A percentile compares a stretch with the other conserved stretches of the same genome.
These are phyloP conservation scores for Triops cancriformis DNA, from an alignment of 1,140 invertebrate species.

Conservation along the genomic window DNA sequence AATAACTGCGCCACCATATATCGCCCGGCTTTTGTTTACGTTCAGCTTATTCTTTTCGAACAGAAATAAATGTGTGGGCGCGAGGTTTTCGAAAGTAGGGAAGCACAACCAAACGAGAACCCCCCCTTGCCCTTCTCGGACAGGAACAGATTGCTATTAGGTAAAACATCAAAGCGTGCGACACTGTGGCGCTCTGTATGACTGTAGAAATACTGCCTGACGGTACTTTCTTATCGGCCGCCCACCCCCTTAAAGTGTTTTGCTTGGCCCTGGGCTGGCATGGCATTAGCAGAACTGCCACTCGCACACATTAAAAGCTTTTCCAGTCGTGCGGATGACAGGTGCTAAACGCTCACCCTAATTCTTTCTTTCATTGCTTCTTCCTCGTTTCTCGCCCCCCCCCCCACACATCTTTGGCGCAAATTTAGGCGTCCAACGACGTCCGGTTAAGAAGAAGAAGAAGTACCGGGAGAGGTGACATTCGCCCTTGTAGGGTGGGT, in stretches of 20 bases:
- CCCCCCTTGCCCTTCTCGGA: neutral
- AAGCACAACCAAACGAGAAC: neutral
- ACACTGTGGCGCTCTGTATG: neutral
- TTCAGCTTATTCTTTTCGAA: neutral
- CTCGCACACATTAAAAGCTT: neutral
- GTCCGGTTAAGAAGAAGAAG: no score
- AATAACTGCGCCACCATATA: no score
- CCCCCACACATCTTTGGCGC: neutral
- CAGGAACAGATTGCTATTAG: neutral
- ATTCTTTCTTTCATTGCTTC: neutral
- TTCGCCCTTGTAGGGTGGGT: no score
- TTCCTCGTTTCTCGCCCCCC: neutral
- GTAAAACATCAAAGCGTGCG: neutral
- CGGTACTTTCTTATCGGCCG: neutral
- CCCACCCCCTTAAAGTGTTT: neutral
- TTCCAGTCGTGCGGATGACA: neutral
- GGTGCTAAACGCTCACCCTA: neutral
- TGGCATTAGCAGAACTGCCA: neutral
- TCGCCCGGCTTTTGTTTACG: neutral
- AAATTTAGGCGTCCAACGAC: no score
- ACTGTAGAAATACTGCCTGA: neutral
- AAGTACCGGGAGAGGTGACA: no score
- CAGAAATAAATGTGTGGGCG: neutral
- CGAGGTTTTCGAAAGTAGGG: neutral
- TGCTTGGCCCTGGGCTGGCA: neutral